Evolutionary conservation across 2,113 vertebrate genomes (phyloP).

Genomic region (Motacilla alba): DNA sequence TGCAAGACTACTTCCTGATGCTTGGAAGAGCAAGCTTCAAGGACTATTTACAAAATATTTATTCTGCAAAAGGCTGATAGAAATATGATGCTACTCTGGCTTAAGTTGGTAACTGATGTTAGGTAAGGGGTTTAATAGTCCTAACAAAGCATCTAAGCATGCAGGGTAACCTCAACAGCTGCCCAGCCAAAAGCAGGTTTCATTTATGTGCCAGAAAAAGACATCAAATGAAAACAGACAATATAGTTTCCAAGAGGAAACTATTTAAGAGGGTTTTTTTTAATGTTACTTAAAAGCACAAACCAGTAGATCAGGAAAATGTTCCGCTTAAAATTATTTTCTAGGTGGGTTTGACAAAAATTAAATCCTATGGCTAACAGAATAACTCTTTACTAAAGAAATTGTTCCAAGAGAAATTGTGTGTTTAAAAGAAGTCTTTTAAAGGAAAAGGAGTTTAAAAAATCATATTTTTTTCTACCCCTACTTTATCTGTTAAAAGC

Average conservation of each 20-base stretch:
- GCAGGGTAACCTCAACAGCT: rapidly evolving
- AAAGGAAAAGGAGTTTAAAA: neutral
- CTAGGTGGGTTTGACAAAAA: neutral
- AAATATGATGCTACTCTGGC: neutral
- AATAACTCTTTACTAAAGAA: neutral
- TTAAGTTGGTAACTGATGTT: neutral
- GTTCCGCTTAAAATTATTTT: neutral
- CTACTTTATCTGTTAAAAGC: neutral
- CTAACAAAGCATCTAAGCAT: neutral
- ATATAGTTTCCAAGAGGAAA: neutral
- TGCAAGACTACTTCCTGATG: neutral
- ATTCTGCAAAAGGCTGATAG: neutral
- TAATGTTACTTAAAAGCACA: neutral
- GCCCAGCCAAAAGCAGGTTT: neutral
- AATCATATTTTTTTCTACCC: neutral
- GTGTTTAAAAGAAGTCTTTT: neutral
- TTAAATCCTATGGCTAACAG: neutral
- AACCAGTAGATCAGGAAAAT: neutral
- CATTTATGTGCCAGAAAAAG: neutral
- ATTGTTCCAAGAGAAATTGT: neutral
- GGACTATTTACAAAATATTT: neutral
- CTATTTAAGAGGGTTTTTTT: neutral
- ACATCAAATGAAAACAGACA: neutral
- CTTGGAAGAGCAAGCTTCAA: neutral
- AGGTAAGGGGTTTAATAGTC: neutral